Evolutionary conservation across 2,797 vertebrate species (phyloP).

Genomic region (Crax fasciolata): DNA sequence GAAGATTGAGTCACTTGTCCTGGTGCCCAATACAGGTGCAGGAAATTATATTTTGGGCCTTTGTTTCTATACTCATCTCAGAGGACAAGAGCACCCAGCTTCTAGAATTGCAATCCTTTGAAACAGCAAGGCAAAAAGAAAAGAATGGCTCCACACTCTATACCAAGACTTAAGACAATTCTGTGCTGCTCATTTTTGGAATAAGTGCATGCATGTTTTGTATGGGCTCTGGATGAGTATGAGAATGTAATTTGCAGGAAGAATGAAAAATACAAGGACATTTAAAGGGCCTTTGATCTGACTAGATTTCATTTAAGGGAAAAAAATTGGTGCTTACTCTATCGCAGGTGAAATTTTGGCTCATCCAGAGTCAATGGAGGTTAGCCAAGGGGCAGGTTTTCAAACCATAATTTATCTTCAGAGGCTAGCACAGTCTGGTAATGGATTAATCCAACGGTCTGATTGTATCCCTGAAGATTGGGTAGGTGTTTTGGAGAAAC

Average conservation of each 20-base stretch:
- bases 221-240: background rate
- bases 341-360: slow-evolving; percentile 6
- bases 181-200: background rate
- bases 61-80: background rate
- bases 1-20: background rate
- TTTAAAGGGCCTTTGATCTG: background rate
- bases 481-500: background rate
- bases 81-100: background rate
- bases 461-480: slow-evolving; percentile 3
- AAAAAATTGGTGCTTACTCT: background rate
- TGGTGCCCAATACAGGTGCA: background rate
- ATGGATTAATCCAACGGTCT: background rate
- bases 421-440: background rate
- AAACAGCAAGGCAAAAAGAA: background rate
- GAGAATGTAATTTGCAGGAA: background rate
- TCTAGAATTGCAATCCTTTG: background rate
- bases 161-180: background rate
- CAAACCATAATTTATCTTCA: slow-evolving; percentile 8
- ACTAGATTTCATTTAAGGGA: background rate
- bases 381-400: slow-evolving; percentile 21
- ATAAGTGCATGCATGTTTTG: background rate
- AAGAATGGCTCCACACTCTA: background rate
- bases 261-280: background rate
- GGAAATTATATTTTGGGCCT: background rate
- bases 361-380: background rate